Percentiles rank a stretch among this genome's conserved stretches.
Conservation (phyloP, 2,888 invertebrate genomes). For the Chrysodeixis includens region DNA sequence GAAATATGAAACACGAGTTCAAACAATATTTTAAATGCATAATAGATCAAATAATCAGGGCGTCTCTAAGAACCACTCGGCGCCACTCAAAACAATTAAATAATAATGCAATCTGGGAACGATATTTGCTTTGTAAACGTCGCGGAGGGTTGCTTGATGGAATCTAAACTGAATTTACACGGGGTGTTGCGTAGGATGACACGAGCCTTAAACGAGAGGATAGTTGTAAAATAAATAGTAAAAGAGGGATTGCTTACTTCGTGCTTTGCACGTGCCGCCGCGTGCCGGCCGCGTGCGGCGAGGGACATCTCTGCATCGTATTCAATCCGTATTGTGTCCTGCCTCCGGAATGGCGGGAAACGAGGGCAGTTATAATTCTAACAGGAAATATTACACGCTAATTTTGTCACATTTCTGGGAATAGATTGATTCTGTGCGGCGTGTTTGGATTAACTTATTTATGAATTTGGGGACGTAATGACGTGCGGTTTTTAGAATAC, state of each 20-base stretch:
- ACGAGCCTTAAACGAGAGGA: slow-evolving; percentile 82
- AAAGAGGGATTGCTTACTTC: slow-evolving; percentile 68
- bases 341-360: slow-evolving; percentile 70
- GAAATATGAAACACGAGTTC: slow-evolving; percentile 41
- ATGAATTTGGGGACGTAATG: slow-evolving; percentile 60
- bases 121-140: slow-evolving; percentile 78
- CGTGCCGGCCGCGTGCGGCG: slow-evolving; percentile 74
- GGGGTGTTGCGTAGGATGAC: slow-evolving; percentile 78
- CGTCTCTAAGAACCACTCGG: slow-evolving; percentile 53
- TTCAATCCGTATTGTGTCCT: slow-evolving; percentile 40
- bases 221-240: slow-evolving; percentile 85
- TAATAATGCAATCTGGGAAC: slow-evolving; percentile 82
- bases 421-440: slow-evolving; percentile 83
- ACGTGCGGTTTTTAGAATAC: slow-evolving; percentile 42
- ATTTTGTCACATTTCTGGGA: slow-evolving; percentile 82
- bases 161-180: slow-evolving; percentile 84
- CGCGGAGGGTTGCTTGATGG: slow-evolving; percentile 75
- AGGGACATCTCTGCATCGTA: slow-evolving; percentile 56
- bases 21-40: slow-evolving; percentile 62
- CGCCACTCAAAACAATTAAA: slow-evolving; percentile 84
- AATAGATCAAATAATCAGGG: slow-evolving; percentile 66
- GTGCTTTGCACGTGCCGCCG: slow-evolving; percentile 65
- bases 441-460: slow-evolving; percentile 72
- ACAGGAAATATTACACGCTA: slow-evolving; percentile 89
- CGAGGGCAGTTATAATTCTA: slow-evolving; percentile 83